These are phyloP conservation scores for Leiothrix lutea DNA, from an alignment of 2,113 vertebrate genomes.

Conservation along the genomic window DNA sequence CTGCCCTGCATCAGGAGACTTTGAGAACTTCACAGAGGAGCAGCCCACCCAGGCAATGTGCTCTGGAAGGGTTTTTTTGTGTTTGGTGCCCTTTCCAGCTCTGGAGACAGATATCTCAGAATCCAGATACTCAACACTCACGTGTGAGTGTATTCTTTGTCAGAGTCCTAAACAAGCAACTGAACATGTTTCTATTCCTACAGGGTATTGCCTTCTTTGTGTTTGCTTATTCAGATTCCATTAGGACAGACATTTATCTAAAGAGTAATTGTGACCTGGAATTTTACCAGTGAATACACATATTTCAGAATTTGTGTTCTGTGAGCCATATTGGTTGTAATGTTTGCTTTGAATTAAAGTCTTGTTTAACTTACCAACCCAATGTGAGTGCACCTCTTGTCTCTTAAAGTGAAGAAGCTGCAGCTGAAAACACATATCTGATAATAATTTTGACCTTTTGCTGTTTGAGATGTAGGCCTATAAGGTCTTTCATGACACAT, in stretches of 20 bases:
- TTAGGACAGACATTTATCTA: not conserved
- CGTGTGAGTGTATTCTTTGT: not conserved
- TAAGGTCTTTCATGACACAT: not conserved
- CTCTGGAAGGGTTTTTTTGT: not conserved
- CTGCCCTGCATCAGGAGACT: not conserved
- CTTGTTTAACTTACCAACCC: not conserved
- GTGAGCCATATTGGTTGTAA: not conserved
- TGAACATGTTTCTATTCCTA: not conserved
- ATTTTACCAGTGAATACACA: not conserved
- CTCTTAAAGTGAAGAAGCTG: not conserved
- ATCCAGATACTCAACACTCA: not conserved
- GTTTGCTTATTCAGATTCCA: not conserved
- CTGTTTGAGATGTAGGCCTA: not conserved
- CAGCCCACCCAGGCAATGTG: not conserved
- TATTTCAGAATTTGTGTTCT: not conserved
- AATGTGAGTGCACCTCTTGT: not conserved
- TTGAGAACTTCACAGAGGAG: not conserved
- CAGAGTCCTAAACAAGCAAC: not conserved
- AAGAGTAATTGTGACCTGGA: not conserved
- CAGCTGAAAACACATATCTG: not conserved
- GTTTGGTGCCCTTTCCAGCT: not conserved
- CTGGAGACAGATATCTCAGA: not conserved
- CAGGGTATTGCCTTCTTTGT: not conserved
- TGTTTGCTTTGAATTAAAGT: not conserved
- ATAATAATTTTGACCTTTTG: not conserved